Base-by-base conservation (phyloP, 30 jellyfish, hydroid and myxozoan species). In the Mastigias papua region DNA sequence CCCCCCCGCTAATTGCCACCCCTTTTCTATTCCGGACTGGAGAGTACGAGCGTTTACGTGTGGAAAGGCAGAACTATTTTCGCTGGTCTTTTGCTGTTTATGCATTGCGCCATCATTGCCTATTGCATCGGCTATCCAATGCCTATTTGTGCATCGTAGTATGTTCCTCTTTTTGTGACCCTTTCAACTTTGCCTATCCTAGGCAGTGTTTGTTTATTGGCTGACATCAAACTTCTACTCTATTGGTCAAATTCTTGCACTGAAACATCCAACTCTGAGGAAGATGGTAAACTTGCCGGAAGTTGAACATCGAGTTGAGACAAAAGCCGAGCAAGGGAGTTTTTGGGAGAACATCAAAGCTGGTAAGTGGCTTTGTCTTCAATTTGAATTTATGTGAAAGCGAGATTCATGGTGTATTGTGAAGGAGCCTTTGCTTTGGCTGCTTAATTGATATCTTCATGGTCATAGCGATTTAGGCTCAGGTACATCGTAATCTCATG, bases 131-230 rank as follows among this genome's bases (percentile, higher is more conserved):
- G n/a, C n/a, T n/a, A n/a, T n/a, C n/a, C n/a, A n/a, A n/a, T n/a
- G n/a, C n/a, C n/a, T n/a, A n/a, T n/a, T n/a, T n/a, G n/a, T n/a
- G n/a, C n/a, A n/a, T n/a, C n/a, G n/a, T n/a, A n/a, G n/a, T n/a
- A n/a, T n/a, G n/a, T n/a, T n/a, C 13, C 54, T 4, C 54, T 15
- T 42, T 15, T 42, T 8, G 27, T 10, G 17, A 54, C 17, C 15
- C 20, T 29, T 34, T 1, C 37, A 68, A 35, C 22, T 2, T 78
- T 49, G 0, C 34, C 19, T 25, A 7, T 87, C 67, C 16, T 32
- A 94, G 98, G 97, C 95, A 46, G 93, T 94, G 26, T 94, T 94
- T 73, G 80, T 86, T 22, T 94, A 94, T 57, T 94, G 98, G 98
- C 34, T 94, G 76, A 94, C 98, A 22, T 89, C 98, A 26, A 94